Evolutionary conservation across 23 tunicate species (phyloP).

Genomic region (Oikopleura albicans): DNA sequence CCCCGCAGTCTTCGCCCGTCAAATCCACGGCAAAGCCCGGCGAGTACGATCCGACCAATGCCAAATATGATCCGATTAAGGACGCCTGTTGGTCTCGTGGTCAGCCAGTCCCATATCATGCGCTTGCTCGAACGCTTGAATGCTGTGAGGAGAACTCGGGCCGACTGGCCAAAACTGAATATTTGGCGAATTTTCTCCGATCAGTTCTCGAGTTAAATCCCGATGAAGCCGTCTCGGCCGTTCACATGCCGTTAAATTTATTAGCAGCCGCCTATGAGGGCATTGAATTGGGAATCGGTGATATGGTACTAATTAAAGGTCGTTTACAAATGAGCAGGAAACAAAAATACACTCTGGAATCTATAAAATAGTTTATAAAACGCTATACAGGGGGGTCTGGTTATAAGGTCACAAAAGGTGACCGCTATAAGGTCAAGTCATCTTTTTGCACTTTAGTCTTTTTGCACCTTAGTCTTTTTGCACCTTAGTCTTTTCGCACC

Average conservation of each 20-base stretch:
- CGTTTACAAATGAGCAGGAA: too few species aligned
- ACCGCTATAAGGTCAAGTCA: too few species aligned
- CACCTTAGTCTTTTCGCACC: too few species aligned
- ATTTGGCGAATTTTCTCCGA: neutral
- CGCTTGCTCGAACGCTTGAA: neutral
- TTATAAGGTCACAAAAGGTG: too few species aligned
- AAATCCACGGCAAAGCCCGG: too few species aligned
- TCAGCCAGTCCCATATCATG: neutral
- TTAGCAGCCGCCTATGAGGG: conserved; percentile 98
- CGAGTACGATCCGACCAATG: conserved; percentile 42
- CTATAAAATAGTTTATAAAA: too few species aligned
- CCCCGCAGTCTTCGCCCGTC: too few species aligned
- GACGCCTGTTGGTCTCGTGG: conserved; percentile 77
- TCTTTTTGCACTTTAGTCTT: too few species aligned
- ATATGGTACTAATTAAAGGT: neutral
- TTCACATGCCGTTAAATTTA: conserved; percentile 53
- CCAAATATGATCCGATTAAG: conserved; percentile 63
- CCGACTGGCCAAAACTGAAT: neutral
- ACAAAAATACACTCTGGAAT: too few species aligned
- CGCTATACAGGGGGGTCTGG: too few species aligned
- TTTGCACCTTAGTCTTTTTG: too few species aligned
- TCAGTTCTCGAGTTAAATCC: conserved; percentile 24
- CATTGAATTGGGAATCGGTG: conserved; percentile 82
- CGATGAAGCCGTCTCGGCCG: conserved; percentile 47
- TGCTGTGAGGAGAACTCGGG: conserved; percentile 14